Percentiles rank a stretch among this genome's conserved stretches.
phyloP scores from a whole-genome alignment of 2,888 invertebrate genomes.

The Ochropleura leucogaster region DNA sequence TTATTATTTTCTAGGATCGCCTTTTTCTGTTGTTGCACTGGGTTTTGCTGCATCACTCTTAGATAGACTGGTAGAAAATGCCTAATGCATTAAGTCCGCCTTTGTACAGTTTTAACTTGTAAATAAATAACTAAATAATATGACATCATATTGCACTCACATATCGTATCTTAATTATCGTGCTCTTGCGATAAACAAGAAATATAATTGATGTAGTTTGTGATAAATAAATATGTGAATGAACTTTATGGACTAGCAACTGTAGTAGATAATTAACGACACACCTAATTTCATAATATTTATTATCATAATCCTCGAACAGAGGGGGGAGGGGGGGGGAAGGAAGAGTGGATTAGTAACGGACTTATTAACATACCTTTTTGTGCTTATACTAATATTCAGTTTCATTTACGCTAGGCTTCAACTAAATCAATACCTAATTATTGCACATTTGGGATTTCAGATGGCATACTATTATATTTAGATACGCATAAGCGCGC shows the following conservation, averaged over 20 bases:
- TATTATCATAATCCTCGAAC: not conserved
- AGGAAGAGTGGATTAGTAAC: too few relatives aligned
- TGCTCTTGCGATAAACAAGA: not conserved
- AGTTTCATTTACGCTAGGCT: not conserved
- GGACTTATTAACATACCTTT: too few relatives aligned
- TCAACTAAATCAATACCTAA: not conserved
- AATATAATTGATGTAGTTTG: not conserved
- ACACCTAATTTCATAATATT: not conserved
- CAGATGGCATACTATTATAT: too few relatives aligned
- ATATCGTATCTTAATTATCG: not conserved
- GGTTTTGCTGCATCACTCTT: too few relatives aligned
- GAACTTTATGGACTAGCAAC: not conserved
- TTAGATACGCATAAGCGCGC: too few relatives aligned
- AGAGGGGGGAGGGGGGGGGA: not conserved
- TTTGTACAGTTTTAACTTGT: too few relatives aligned
- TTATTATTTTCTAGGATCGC: too few relatives aligned
- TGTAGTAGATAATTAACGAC: not conserved
- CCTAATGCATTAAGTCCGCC: too few relatives aligned
- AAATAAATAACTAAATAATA: too few relatives aligned
- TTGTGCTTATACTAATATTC: not conserved
- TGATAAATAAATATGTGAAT: slow-evolving; percentile 19
- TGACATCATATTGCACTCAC: not conserved
- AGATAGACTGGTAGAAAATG: too few relatives aligned
- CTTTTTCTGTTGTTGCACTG: too few relatives aligned
- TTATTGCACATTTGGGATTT: too few relatives aligned